Conservation (phyloP, 1,140 invertebrate genomes). For the Alviniconcha marisindica region DNA sequence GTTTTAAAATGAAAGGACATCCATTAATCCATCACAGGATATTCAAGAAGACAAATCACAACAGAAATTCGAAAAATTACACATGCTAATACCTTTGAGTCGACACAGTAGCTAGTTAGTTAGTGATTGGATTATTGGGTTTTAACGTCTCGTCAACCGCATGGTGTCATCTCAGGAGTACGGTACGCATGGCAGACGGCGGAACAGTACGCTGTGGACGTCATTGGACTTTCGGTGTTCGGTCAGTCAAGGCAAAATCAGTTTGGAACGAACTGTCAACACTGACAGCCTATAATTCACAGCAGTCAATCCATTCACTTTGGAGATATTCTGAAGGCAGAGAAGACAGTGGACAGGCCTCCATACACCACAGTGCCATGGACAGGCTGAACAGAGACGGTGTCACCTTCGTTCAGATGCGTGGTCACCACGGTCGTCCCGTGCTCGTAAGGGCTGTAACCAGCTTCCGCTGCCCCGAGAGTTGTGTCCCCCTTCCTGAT, state of each 20-base stretch:
- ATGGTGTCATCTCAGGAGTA: background rate
- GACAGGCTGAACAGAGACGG: background rate
- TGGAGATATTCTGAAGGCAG: background rate
- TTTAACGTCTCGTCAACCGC: background rate
- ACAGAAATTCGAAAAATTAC: no score
- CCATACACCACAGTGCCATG: background rate
- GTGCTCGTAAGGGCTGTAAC: slow-evolving; percentile 29
- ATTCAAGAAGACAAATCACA: no score
- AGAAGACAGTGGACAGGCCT: background rate
- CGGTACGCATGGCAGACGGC: no score
- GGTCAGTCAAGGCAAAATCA: no score
- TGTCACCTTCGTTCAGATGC: background rate
- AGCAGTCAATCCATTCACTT: background rate
- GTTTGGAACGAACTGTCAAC: no score
- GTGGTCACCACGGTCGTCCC: background rate
- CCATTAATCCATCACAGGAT: no score
- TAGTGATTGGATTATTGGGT: background rate
- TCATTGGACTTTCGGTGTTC: no score
- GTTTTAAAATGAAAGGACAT: no score
- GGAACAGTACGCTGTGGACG: no score
- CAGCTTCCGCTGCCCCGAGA: background rate
- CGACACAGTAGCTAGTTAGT: background rate
- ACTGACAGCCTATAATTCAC: no score
- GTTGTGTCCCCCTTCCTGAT: slow-evolving; percentile 3
- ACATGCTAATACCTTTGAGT: no score